These are phyloP conservation scores for Pseudocheirus occidentalis DNA, from an alignment of 2,797 vertebrate genomes.

Conservation along the genomic window DNA sequence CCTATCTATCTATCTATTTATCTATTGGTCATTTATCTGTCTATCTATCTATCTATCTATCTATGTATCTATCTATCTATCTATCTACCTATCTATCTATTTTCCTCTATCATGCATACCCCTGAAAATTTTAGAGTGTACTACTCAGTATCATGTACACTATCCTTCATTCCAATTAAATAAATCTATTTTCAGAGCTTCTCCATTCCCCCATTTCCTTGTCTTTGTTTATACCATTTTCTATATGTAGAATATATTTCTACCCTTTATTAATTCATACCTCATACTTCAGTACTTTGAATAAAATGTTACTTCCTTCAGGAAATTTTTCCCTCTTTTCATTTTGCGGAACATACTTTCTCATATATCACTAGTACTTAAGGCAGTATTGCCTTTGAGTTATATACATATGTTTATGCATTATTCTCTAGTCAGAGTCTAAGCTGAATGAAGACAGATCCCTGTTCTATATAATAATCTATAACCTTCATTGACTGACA, in stretches of 20 bases:
- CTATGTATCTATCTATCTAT: background rate
- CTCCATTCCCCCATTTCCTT: background rate
- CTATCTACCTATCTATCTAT: background rate
- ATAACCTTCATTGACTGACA: too few relatives aligned
- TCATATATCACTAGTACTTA: background rate
- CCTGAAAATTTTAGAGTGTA: background rate
- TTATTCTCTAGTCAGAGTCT: too few relatives aligned
- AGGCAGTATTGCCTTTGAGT: background rate
- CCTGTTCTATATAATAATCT: too few relatives aligned
- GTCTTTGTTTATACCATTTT: background rate
- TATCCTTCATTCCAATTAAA: background rate
- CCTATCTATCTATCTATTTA: too few relatives aligned
- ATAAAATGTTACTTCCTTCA: background rate
- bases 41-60: too few relatives aligned
- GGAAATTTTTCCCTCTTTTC: background rate
- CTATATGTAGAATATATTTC: background rate
- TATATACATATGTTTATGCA: background rate
- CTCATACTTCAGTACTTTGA: background rate
- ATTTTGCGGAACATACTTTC: background rate
- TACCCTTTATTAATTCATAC: background rate
- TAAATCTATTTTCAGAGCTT: background rate
- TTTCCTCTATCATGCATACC: background rate
- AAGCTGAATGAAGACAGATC: too few relatives aligned
- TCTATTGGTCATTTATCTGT: too few relatives aligned
- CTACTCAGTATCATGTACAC: too few relatives aligned